These are phyloP conservation scores for Octodonta nipae DNA, from an alignment of 2,888 invertebrate species.

Conservation along the genomic window DNA sequence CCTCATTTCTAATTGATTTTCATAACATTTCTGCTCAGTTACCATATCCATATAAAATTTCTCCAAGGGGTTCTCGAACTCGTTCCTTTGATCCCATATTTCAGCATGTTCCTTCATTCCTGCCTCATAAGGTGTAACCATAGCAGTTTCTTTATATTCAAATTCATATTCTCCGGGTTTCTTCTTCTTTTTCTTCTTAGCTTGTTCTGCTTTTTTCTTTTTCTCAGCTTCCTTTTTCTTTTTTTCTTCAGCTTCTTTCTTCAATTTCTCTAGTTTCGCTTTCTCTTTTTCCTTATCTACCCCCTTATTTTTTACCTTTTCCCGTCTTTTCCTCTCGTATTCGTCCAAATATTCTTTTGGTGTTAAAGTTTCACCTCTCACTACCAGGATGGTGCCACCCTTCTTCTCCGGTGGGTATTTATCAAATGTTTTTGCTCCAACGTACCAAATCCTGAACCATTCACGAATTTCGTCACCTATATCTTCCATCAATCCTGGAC, in stretches of 20 bases:
- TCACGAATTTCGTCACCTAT: conserved; percentile 61
- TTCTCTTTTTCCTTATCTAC: conserved; percentile 16
- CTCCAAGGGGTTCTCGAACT: conserved; percentile 43
- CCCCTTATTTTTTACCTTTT: conserved; percentile 22
- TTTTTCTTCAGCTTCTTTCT: conserved; percentile 21
- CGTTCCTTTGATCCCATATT: conserved; percentile 38
- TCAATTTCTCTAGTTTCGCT: conserved; percentile 18
- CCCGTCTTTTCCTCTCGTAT: conserved; percentile 23
- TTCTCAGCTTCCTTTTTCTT: conserved; percentile 21
- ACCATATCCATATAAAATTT: conserved; percentile 52
- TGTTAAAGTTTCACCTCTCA: conserved; percentile 45
- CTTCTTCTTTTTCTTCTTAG: conserved; percentile 19
- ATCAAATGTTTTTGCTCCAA: conserved; percentile 46
- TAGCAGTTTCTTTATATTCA: conserved; percentile 26
- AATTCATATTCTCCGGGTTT: conserved; percentile 23
- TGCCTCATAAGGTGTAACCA: conserved; percentile 30
- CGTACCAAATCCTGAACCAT: conserved; percentile 60
- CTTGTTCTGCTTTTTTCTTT: conserved; percentile 36
- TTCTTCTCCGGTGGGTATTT: conserved; percentile 57
- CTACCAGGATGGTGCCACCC: conserved; percentile 52
- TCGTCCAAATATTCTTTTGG: conserved; percentile 44
- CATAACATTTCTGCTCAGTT: conserved; percentile 48
- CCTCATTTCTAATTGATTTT: conserved; percentile 53
- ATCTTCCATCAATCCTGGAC: conserved; percentile 54
- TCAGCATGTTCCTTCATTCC: conserved; percentile 36